Conservation (phyloP, 2,888 invertebrate species). For the Myopa tessellatipennis region DNA sequence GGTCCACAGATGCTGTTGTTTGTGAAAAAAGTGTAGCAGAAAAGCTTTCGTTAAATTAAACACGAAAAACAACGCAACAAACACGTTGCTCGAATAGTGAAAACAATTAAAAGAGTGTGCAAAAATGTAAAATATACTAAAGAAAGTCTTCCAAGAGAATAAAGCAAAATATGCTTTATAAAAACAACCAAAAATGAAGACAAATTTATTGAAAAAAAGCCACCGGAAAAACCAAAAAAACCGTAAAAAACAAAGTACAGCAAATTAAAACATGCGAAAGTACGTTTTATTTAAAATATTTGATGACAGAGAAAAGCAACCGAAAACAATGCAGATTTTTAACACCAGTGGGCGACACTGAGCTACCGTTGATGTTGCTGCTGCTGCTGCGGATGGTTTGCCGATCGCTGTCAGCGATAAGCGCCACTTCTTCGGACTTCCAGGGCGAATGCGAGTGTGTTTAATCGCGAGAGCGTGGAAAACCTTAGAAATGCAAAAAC, state of each 20-base stretch:
- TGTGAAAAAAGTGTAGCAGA: background rate
- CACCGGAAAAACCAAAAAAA: too few relatives aligned
- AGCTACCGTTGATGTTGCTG: slow-evolving; percentile 37
- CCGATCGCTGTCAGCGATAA: slow-evolving; percentile 51
- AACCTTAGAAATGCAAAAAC: slow-evolving; percentile 31
- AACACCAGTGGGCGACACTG: slow-evolving; percentile 59
- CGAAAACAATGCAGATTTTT: slow-evolving; percentile 5
- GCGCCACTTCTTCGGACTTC: slow-evolving; percentile 50
- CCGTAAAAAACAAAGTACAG: too few relatives aligned
- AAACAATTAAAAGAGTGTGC: background rate
- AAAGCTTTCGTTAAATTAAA: background rate
- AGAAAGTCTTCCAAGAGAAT: background rate
- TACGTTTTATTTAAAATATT: background rate
- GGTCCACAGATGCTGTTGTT: background rate
- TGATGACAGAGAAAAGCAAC: background rate
- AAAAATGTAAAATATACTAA: background rate
- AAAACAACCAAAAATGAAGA: too few relatives aligned
- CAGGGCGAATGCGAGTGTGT: background rate
- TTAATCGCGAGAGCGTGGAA: background rate
- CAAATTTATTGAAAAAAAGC: too few relatives aligned
- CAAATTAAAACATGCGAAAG: background rate
- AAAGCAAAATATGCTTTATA: background rate
- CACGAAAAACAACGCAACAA: background rate
- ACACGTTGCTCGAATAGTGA: background rate
- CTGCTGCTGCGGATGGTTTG: slow-evolving; percentile 45